Percentiles rank a stretch among this genome's conserved stretches.
Evolutionary conservation across 1,140 invertebrate genomes (phyloP).

Genomic region (Drosophila teissieri): DNA sequence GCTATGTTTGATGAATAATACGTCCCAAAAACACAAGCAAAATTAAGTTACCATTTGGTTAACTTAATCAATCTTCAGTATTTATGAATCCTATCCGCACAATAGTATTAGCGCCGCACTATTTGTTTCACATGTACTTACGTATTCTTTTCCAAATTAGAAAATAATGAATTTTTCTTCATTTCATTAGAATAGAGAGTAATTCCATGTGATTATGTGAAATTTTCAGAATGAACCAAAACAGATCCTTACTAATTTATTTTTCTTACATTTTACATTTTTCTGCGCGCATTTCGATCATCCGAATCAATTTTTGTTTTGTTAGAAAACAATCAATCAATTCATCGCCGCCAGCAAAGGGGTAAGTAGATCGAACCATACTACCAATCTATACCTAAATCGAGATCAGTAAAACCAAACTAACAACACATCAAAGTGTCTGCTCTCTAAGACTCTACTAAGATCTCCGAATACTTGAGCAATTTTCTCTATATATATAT

Average conservation of each 20-base stretch:
- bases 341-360: conserved; percentile 75
- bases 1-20: no score
- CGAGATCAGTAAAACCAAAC: conserved; percentile 18
- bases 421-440: conserved; percentile 25
- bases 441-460: conserved; percentile 23
- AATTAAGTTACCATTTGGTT: no score
- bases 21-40: no score
- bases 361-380: conserved; percentile 68
- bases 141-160: background rate
- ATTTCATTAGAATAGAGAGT: conserved; percentile 12
- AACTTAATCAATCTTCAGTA: no score
- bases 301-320: conserved; percentile 71
- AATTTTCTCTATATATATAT: conserved; percentile 38
- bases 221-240: conserved; percentile 19
- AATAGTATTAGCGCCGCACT: background rate
- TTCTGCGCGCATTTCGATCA: conserved; percentile 75
- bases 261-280: conserved; percentile 78
- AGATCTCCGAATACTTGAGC: conserved; percentile 31
- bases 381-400: conserved; percentile 24
- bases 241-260: conserved; percentile 75
- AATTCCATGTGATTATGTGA: conserved; percentile 17
- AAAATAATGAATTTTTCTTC: background rate
- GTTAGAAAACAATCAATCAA: conserved; percentile 81
- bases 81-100: background rate
- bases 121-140: background rate